Conservation (phyloP, 2,888 invertebrate genomes). For the Oegoconia quadripuncta region DNA sequence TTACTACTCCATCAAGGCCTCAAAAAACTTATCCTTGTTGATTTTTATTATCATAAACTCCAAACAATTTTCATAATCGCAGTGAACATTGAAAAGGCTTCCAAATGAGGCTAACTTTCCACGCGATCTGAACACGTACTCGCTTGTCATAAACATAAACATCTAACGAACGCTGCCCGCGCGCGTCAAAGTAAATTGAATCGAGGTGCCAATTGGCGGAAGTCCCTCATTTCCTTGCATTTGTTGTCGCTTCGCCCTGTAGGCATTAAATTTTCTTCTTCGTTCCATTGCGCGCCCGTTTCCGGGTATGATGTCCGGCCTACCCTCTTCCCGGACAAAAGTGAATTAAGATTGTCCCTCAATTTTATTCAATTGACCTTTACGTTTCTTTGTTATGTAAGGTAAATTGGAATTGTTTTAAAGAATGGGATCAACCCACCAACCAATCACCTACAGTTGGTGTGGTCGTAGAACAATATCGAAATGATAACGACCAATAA, state of each 20-base stretch:
- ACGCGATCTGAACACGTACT: conserved; percentile 5
- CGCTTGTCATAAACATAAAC: conserved; percentile 22
- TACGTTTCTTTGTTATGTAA: conserved; percentile 37
- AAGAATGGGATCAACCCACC: too few species aligned
- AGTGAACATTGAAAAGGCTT: conserved; percentile 11
- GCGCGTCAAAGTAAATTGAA: conserved; percentile 61
- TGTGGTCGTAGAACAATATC: too few species aligned
- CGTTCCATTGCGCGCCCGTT: conserved; percentile 43
- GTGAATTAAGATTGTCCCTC: conserved; percentile 54
- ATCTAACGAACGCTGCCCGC: conserved; percentile 35
- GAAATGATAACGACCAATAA: too few species aligned
- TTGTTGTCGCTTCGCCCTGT: conserved; percentile 57
- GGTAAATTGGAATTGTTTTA: conserved; percentile 45
- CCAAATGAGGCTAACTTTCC: conserved; percentile 15
- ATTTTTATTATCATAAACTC: background rate
- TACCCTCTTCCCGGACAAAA: conserved; percentile 40
- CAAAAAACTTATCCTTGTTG: too few species aligned
- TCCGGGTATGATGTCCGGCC: conserved; percentile 58
- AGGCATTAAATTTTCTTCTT: conserved; percentile 62
- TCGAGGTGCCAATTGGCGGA: conserved; percentile 67
- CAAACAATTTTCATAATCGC: conserved; percentile 9
- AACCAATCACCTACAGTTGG: too few species aligned
- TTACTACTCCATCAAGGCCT: too few species aligned
- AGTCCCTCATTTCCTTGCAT: conserved; percentile 72
- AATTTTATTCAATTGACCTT: conserved; percentile 49